Evolutionary conservation across 1,140 invertebrate species (phyloP).

Genomic region (Bombus pyrosoma): DNA sequence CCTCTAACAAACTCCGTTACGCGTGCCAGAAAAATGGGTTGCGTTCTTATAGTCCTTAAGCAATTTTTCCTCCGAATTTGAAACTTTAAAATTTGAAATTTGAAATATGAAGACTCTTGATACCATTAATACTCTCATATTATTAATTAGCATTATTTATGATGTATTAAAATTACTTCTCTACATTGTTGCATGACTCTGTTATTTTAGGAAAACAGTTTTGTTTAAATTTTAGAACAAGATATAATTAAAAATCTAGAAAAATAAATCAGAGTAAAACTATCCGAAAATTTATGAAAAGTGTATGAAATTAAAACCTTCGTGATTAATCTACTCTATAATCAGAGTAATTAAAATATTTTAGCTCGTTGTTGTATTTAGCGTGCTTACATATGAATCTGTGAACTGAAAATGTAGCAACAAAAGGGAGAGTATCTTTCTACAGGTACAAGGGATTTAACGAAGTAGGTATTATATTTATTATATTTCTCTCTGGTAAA

Average conservation of each 20-base stretch:
- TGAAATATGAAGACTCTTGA: neutral
- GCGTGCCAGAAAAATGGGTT: neutral
- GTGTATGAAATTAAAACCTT: neutral
- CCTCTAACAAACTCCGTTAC: neutral
- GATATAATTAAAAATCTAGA: neutral
- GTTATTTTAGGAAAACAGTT: neutral
- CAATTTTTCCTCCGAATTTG: neutral
- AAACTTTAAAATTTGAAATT: neutral
- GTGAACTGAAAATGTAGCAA: neutral
- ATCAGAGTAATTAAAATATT: neutral
- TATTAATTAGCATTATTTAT: neutral
- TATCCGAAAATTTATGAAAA: neutral
- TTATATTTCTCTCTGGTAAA: neutral
- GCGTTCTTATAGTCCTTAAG: neutral
- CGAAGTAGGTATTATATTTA: neutral
- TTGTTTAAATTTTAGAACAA: neutral
- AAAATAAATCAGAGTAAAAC: neutral
- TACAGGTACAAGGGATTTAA: neutral
- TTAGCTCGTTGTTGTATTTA: neutral
- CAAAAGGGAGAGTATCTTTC: neutral
- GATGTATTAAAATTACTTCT: neutral
- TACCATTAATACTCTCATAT: neutral
- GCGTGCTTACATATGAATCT: neutral
- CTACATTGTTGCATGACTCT: neutral
- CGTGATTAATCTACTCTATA: neutral